Evolutionary conservation across 2,797 vertebrate genomes (phyloP).

Genomic region (Melanotaenia pygmaea): DNA sequence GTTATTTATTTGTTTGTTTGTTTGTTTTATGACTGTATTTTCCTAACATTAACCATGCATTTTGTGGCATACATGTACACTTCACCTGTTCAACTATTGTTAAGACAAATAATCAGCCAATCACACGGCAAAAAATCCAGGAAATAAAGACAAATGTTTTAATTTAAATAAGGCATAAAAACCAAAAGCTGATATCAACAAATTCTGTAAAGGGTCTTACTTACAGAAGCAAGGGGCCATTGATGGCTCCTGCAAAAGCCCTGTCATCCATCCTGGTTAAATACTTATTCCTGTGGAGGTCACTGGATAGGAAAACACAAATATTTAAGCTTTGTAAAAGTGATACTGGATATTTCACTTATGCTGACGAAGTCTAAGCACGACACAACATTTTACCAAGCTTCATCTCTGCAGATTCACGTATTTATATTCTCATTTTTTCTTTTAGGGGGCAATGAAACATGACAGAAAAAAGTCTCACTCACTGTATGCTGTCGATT

Average conservation of each 20-base stretch:
- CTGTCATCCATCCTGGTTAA: constrained; percentile 88
- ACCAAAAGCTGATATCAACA: not conserved
- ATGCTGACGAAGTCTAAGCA: constrained; percentile 21
- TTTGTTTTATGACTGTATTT: too few relatives aligned
- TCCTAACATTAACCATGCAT: too few relatives aligned
- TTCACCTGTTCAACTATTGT: too few relatives aligned
- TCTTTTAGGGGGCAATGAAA: constrained; percentile 46
- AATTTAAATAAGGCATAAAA: not conserved
- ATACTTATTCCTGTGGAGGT: constrained; percentile 93
- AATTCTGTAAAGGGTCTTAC: constrained; percentile 73
- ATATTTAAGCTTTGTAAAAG: constrained; percentile 11
- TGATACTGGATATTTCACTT: constrained; percentile 43
- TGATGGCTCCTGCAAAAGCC: constrained; percentile 88
- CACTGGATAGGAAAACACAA: constrained; percentile 79
- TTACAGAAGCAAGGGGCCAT: constrained; percentile 93
- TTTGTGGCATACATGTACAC: too few relatives aligned
- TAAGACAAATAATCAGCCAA: too few relatives aligned
- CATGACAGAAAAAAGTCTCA: constrained; percentile 44
- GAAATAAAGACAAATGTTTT: not conserved
- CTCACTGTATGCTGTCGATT: constrained; percentile 56
- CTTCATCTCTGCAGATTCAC: constrained; percentile 43
- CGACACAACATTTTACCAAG: constrained; percentile 40
- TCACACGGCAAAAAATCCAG: too few relatives aligned
- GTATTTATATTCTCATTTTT: constrained; percentile 58
- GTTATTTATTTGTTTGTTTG: too few relatives aligned